These are phyloP conservation scores for Subanguina moxae DNA, from an alignment of 1,140 invertebrate species.

Conservation along the genomic window DNA sequence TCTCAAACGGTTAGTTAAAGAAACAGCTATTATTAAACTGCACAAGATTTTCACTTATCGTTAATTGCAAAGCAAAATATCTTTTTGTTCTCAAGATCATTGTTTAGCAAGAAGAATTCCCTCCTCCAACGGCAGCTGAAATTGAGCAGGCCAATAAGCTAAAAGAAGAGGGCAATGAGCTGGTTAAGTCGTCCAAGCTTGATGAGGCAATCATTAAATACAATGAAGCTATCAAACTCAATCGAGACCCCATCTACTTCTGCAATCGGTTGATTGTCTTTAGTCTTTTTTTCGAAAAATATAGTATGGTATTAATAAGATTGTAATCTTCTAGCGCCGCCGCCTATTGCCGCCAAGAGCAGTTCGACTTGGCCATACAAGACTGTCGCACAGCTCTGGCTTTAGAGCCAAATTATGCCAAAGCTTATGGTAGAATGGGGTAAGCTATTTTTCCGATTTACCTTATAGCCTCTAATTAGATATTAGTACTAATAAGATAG, in stretches of 20 bases:
- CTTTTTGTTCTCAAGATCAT: too few relatives aligned
- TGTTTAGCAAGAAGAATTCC: conserved; percentile 45
- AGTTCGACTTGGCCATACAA: conserved; percentile 68
- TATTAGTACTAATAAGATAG: too few relatives aligned
- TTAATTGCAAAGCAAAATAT: too few relatives aligned
- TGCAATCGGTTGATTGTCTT: conserved; percentile 40
- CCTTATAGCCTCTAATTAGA: too few relatives aligned
- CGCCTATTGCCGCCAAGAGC: conserved; percentile 58
- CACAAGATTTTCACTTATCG: too few relatives aligned
- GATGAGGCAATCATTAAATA: conserved; percentile 54
- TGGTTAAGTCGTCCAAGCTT: conserved; percentile 43
- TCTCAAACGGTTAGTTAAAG: conserved; percentile 32
- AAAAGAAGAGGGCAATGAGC: conserved; percentile 49
- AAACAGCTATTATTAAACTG: not conserved
- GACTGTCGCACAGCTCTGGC: conserved; percentile 82
- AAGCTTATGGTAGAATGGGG: conserved; percentile 87
- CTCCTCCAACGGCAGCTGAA: conserved; percentile 38
- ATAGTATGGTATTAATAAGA: conserved; percentile 3
- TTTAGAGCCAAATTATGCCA: conserved; percentile 83
- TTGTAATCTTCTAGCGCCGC: conserved; percentile 43
- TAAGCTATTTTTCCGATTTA: conserved; percentile 51
- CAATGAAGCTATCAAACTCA: conserved; percentile 55
- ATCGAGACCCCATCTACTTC: conserved; percentile 51
- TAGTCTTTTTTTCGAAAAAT: not conserved
- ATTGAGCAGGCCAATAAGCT: conserved; percentile 42